Evolutionary conservation across 2,888 invertebrate genomes (phyloP), one percentile per base, ranked within the genome.

Genomic region (Caenorhabditis panamensis): DNA sequence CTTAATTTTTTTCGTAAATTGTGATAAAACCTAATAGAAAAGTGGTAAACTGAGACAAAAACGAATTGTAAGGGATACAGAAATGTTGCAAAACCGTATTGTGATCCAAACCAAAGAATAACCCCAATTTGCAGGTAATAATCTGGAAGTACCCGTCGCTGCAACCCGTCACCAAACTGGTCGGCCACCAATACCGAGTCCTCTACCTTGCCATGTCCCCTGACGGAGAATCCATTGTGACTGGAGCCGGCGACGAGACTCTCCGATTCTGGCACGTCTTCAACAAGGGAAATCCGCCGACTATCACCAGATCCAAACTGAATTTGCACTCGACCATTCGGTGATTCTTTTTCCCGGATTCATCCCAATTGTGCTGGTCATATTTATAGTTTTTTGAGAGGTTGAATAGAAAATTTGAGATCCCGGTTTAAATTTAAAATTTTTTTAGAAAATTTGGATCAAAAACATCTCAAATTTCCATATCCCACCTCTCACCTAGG

Each of bases 81-180:
- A 41, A 31, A 4, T 41, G 13, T 41, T 13, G 5, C 41, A 41
- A 41, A 41, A 41, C 6, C 41, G 31, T 31, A 6, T 31, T 31
- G 5, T 13, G 41, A 49, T 26, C 53, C 6, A 2, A 51, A 4
- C 9, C n/a, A n/a, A n/a, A n/a, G n/a, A 9, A 9, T 9, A 2
- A 8, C 18, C 18, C n/a, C n/a, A 22, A 58, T 49, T 56, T 82
- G 47, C 68, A 86, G 86, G 97, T 99, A 85, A 93, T 98, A 44
- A 96, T 99, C 3, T 99, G 98, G 98, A 97, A 98, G 91, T 99
- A 98, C 92, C 98, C 98, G 0, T 96, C 96, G 79, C 93, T 99
- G 83, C 96, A 96, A 24, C 97, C 96, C 92, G 96, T 98, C 81
- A 97, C 97, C 54, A 97, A 97, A 91, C 92, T 98, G 82, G 97